Evolutionary conservation across 2,888 invertebrate genomes (phyloP).

Genomic region (Metacarcinus magister): DNA sequence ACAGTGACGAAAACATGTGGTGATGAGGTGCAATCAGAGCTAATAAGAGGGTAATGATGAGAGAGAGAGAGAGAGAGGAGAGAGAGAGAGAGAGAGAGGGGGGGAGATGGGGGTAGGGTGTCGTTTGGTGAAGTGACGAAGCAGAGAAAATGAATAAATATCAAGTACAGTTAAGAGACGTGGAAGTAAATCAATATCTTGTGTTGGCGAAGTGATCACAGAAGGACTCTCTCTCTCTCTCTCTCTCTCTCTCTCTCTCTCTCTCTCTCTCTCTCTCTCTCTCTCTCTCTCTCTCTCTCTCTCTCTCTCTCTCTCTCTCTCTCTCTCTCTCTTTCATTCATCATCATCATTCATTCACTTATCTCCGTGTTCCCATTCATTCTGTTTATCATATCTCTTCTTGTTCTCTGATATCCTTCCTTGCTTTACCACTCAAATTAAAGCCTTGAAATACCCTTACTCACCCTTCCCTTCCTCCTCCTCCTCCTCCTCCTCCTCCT

Average conservation of each 20-base stretch:
- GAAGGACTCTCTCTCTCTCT: slow-evolving; percentile 50
- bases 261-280: slow-evolving; percentile 53
- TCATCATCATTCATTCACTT: not conserved
- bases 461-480: not conserved
- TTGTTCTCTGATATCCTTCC: not conserved
- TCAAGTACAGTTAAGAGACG: not conserved
- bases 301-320: not conserved
- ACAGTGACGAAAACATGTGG: not conserved
- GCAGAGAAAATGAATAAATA: not conserved
- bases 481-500: not conserved
- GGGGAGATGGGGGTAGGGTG: not conserved
- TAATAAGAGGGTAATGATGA: not conserved
- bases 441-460: not conserved
- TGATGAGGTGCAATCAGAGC: not conserved
- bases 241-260: slow-evolving; percentile 54
- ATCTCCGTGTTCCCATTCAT: not conserved
- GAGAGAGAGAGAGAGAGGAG: slow-evolving; percentile 20
- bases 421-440: not conserved
- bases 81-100: not conserved
- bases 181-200: not conserved
- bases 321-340: not conserved
- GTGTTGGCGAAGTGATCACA: not conserved
- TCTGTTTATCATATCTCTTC: not conserved
- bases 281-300: slow-evolving; percentile 52
- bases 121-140: too few relatives aligned